Evolutionary conservation across 64 coral and sea anemone species (phyloP).

Genomic region (Cladopsammia gracilis): DNA sequence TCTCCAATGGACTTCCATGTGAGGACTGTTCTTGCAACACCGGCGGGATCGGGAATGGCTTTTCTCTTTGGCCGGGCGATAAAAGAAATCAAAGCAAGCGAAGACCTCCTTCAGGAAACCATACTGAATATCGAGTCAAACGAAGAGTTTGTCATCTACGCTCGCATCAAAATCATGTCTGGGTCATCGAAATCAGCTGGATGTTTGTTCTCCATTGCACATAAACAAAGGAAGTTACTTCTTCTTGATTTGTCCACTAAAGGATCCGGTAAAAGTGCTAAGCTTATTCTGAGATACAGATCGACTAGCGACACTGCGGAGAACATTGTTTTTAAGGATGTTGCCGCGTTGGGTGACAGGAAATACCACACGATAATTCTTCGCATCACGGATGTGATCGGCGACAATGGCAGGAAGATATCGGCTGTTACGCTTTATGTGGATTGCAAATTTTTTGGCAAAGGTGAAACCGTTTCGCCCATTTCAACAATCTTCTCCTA

Average conservation of each 20-base stretch:
- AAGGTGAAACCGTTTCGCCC: conserved; percentile 56
- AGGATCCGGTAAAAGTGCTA: conserved; percentile 42
- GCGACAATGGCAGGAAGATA: conserved; percentile 51
- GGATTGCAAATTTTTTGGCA: conserved; percentile 75
- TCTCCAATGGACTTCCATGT: neutral
- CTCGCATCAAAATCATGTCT: neutral
- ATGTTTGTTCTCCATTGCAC: conserved; percentile 78
- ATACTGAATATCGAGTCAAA: conserved; percentile 61
- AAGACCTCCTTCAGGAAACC: conserved; percentile 20
- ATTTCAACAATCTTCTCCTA: conserved; percentile 82
- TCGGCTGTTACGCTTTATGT: conserved; percentile 77
- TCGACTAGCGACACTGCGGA: conserved; percentile 50
- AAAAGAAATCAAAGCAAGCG: neutral
- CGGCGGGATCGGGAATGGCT: neutral
- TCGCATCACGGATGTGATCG: conserved; percentile 55
- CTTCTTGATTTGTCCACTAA: conserved; percentile 61
- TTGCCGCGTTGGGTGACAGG: conserved; percentile 54
- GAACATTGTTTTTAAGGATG: conserved; percentile 49
- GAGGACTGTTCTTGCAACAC: neutral
- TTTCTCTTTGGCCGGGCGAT: conserved; percentile 1
- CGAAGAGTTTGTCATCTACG: conserved; percentile 42
- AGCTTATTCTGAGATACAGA: conserved; percentile 71
- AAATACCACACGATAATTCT: conserved; percentile 71
- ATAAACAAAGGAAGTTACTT: conserved; percentile 43
- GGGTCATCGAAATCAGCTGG: neutral